Evolutionary conservation across 2,888 invertebrate genomes (phyloP).

Genomic region (Galerucella pusilla): DNA sequence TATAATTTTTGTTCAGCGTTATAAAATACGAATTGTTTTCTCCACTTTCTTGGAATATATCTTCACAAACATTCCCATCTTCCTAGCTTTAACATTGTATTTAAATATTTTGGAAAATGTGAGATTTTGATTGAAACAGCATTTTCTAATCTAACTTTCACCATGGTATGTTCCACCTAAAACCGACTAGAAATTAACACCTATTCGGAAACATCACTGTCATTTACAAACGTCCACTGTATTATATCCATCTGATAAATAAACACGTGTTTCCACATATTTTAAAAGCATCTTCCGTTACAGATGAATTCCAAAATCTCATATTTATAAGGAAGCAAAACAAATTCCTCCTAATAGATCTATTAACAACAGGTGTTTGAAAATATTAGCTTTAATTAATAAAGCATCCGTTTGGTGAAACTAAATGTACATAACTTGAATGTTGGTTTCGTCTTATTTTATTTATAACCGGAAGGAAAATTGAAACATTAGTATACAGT

Average conservation of each 20-base stretch:
- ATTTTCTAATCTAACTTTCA: too few relatives aligned
- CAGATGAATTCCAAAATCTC: slow-evolving; percentile 3
- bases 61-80: too few relatives aligned
- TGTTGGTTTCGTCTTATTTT: not conserved
- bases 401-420: not conserved
- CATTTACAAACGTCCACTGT: not conserved
- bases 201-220: not conserved
- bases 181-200: not conserved
- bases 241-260: not conserved
- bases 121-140: too few relatives aligned
- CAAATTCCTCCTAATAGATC: slow-evolving; percentile 29
- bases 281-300: slow-evolving; percentile 6
- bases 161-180: too few relatives aligned
- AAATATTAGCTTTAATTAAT: not conserved
- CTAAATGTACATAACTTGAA: not conserved
- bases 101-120: too few relatives aligned
- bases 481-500: not conserved
- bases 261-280: slow-evolving; percentile 14
- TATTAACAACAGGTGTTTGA: slow-evolving; percentile 26
- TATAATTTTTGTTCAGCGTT: too few relatives aligned
- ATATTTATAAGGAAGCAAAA: slow-evolving; percentile 13
- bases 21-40: too few relatives aligned
- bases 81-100: too few relatives aligned
- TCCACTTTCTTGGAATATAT: too few relatives aligned
- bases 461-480: not conserved